phyloP scores from a whole-genome alignment of 2,113 vertebrate genomes.

The Oplegnathus fasciatus region DNA sequence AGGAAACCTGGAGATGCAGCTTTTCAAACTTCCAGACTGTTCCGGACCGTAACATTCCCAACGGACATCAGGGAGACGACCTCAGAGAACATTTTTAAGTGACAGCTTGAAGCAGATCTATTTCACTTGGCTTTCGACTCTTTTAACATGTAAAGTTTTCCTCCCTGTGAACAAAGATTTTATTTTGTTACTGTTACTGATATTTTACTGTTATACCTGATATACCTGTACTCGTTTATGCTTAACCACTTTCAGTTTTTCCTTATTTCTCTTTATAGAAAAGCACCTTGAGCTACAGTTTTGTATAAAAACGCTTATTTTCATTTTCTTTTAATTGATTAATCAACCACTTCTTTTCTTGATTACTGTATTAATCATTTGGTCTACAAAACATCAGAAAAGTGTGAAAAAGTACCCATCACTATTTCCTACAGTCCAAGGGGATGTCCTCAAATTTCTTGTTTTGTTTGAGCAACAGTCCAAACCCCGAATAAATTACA shows the following conservation, averaged over 20 bases:
- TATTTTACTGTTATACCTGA: not conserved
- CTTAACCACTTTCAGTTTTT: not conserved
- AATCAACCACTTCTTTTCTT: not conserved
- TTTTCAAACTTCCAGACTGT: slow-evolving; percentile 19
- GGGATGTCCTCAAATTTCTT: not conserved
- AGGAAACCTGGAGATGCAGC: slow-evolving; percentile 2
- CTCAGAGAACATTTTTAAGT: slow-evolving; percentile 51
- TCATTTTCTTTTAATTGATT: not conserved
- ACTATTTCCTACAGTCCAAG: not conserved
- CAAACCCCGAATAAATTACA: not conserved
- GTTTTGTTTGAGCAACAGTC: not conserved
- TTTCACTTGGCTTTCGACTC: slow-evolving; percentile 23
- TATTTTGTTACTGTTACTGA: not conserved
- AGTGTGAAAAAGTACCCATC: not conserved
- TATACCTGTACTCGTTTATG: not conserved
- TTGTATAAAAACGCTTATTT: not conserved
- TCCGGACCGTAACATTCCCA: slow-evolving; percentile 13
- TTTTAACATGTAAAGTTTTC: not conserved
- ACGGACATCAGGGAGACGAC: slow-evolving; percentile 1
- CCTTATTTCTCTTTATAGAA: not conserved
- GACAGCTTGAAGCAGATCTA: slow-evolving; percentile 25
- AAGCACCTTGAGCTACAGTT: not conserved
- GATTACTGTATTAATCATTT: not conserved
- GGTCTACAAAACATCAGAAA: not conserved
- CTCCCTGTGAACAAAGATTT: not conserved